Evolutionary conservation across 2,888 invertebrate species (phyloP).

Genomic region (Caenorhabditis parvicauda): DNA sequence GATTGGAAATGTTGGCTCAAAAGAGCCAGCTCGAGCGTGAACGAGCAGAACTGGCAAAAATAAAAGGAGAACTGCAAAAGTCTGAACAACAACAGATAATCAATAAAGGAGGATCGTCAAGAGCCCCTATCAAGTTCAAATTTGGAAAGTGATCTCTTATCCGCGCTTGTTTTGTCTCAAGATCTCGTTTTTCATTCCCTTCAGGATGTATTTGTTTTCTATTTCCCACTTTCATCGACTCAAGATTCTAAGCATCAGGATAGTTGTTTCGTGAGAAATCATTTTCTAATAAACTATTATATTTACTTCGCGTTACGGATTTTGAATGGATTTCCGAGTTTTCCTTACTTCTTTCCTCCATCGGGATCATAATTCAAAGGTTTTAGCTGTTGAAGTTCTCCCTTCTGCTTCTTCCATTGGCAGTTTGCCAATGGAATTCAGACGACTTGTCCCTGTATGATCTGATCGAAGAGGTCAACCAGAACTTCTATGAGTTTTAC

Average conservation of each 20-base stretch:
- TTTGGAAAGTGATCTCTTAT: conserved; percentile 29
- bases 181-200: background rate
- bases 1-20: conserved; percentile 56
- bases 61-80: conserved; percentile 43
- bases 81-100: conserved; percentile 56
- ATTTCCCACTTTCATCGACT: background rate
- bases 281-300: too few relatives aligned
- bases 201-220: conserved; percentile 1
- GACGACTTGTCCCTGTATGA: conserved; percentile 50
- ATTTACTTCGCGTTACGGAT: too few relatives aligned
- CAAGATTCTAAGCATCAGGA: too few relatives aligned
- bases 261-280: too few relatives aligned
- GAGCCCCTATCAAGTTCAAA: conserved; percentile 54
- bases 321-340: too few relatives aligned
- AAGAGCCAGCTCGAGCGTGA: conserved; percentile 53
- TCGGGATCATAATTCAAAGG: background rate
- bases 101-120: conserved; percentile 51
- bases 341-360: background rate
- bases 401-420: background rate
- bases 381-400: conserved; percentile 19
- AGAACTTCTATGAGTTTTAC: conserved; percentile 49
- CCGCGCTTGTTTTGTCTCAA: background rate
- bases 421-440: conserved; percentile 21
- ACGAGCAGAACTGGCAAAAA: conserved; percentile 42
- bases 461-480: conserved; percentile 46